Conservation (phyloP, 2,797 vertebrate species). For the Phataginus tricuspis region DNA sequence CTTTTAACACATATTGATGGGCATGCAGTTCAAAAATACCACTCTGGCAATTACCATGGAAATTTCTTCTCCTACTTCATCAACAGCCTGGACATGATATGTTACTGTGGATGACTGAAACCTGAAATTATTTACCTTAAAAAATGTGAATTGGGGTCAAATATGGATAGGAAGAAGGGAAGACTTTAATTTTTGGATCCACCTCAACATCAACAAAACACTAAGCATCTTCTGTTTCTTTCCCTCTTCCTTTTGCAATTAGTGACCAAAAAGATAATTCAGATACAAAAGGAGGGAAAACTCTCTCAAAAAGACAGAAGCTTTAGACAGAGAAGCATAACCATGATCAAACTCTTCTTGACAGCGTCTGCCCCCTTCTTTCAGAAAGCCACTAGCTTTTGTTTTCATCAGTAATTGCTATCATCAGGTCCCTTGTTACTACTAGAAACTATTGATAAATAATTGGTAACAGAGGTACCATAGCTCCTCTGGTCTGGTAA, state of each 20-base stretch:
- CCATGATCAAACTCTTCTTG: not conserved
- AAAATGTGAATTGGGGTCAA: not conserved
- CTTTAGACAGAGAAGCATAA: not conserved
- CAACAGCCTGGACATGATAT: not conserved
- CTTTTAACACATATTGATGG: not conserved
- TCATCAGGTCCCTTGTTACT: not conserved
- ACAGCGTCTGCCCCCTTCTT: not conserved
- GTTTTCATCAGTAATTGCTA: not conserved
- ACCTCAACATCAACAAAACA: not conserved
- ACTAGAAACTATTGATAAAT: conserved; percentile 37
- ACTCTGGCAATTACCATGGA: not conserved
- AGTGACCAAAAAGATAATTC: not conserved
- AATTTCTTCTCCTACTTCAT: not conserved
- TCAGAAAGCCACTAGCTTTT: not conserved
- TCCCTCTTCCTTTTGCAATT: not conserved
- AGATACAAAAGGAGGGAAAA: not conserved
- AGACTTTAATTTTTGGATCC: not conserved
- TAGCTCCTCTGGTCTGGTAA: not conserved
- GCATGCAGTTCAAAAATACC: not conserved
- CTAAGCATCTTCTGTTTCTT: not conserved
- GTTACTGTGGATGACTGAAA: not conserved
- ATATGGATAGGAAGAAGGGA: not conserved
- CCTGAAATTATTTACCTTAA: not conserved
- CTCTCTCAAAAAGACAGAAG: not conserved
- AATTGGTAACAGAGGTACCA: not conserved